These are phyloP conservation scores for Tribolium madens DNA, from an alignment of 1,140 invertebrate genomes.

Conservation along the genomic window DNA sequence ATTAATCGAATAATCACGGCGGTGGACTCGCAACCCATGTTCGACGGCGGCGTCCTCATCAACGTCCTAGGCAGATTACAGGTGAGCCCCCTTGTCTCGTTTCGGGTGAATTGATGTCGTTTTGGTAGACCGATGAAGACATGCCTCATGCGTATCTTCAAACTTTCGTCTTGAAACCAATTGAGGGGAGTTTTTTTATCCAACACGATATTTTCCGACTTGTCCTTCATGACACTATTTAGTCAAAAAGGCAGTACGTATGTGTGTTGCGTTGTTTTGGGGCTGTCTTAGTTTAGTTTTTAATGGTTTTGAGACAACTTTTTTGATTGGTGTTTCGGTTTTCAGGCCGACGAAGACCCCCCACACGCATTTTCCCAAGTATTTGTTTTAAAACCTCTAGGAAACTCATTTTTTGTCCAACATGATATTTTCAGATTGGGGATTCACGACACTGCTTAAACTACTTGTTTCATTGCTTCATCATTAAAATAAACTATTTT, in stretches of 20 bases:
- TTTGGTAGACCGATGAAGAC: conserved; percentile 87
- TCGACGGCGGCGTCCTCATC: conserved; percentile 93
- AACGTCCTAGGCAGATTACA: conserved; percentile 93
- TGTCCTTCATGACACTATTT: conserved; percentile 81
- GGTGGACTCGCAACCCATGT: conserved; percentile 96
- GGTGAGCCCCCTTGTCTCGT: conserved; percentile 71
- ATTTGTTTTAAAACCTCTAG: conserved; percentile 89
- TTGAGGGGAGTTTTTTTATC: conserved; percentile 87
- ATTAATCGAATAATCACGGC: conserved; percentile 91
- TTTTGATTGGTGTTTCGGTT: conserved; percentile 30
- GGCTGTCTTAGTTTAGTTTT: too few species aligned
- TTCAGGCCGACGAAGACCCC: conserved; percentile 93
- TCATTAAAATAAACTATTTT: conserved; percentile 55
- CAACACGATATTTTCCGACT: conserved; percentile 93
- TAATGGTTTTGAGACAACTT: background rate
- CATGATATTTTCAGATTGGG: conserved; percentile 94
- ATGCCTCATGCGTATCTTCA: conserved; percentile 91
- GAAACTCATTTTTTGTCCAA: conserved; percentile 87
- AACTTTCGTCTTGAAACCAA: conserved; percentile 91
- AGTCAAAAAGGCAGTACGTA: conserved; percentile 53
- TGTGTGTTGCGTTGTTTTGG: too few species aligned
- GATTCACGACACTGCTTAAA: conserved; percentile 81
- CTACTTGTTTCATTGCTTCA: conserved; percentile 49
- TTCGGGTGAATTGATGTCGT: background rate
- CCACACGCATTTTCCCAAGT: conserved; percentile 91